Base-by-base conservation (phyloP, 2,888 invertebrate genomes). In the Craniophora ligustri region DNA sequence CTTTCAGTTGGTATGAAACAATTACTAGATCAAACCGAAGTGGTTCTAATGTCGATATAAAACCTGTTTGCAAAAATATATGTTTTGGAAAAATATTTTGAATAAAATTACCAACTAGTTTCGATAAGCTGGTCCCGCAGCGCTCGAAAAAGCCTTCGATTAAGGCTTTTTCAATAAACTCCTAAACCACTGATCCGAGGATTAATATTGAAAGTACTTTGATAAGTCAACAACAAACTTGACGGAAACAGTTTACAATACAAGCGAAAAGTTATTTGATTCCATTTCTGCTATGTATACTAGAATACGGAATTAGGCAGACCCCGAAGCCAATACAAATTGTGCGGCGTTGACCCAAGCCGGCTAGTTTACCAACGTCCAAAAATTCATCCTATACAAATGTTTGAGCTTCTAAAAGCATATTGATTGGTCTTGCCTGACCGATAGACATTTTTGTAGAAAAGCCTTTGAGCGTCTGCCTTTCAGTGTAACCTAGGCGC, bases 391-490 rank as follows among this genome's bases (percentile, higher is more conserved):
- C 67, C 78, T 72, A 64, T 59, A 57, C 66, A 72, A 84, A 78
- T 76, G 67, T 79, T 78, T 72, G 60, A 61, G 63, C 65, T 57
- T 53, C 79, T 84, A 76, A 86, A 82, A 86, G 83, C 77, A 57
- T 88, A 89, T 90, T 81, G 87, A 89, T 89, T 85, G 79, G 78
- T 76, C 65, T 80, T 72, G 82, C 78, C 81, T 81, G 79, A 75
- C 80, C 72, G 70, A 76, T 74, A 76, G 78, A 77, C 79, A 75
- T 85, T 78, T 82, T 80, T 76, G 80, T 68, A 45, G 68, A 69
- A 69, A 67, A 63, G 48, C 59, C 53, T 56, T 39, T 48, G 31
- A 72, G 64, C 72, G 68, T 57, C 59, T 54, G 70, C 54, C 75
- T 74, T 73, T 69, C 72, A 64, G 79, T 73, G 78, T 81, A 60